phyloP scores from a whole-genome alignment of 2,888 invertebrate genomes.

The Watsonalla binaria region DNA sequence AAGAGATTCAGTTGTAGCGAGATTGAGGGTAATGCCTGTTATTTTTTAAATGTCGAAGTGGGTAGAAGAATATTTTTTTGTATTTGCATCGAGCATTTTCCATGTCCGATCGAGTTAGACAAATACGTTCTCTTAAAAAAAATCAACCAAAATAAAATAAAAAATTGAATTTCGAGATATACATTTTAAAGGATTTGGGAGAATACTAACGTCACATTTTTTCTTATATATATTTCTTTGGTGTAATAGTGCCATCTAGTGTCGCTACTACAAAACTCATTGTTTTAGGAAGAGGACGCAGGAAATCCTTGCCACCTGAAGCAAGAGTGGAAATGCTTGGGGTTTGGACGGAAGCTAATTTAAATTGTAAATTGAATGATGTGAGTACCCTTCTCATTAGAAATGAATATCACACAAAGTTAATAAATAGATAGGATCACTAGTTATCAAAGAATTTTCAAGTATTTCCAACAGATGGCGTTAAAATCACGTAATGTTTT shows the following conservation, averaged over 20 bases:
- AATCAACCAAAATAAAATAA: no score
- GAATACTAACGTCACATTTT: no score
- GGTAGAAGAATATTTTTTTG: no score
- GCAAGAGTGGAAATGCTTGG: constrained; percentile 69
- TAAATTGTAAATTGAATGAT: constrained; percentile 73
- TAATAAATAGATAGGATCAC: not conserved
- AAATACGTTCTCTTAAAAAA: no score
- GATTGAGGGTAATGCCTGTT: constrained; percentile 47
- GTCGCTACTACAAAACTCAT: not conserved
- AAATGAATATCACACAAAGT: not conserved
- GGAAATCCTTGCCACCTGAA: constrained; percentile 47
- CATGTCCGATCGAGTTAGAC: no score
- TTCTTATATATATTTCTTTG: not conserved
- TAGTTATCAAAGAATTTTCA: not conserved
- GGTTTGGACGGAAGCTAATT: constrained; percentile 70
- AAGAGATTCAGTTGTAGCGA: constrained; percentile 64
- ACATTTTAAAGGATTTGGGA: no score
- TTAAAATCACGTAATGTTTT: constrained; percentile 42
- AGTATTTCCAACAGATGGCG: constrained; percentile 39
- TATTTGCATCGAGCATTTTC: no score
- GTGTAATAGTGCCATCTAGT: constrained; percentile 25
- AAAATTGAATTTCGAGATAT: no score
- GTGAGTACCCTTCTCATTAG: constrained; percentile 33
- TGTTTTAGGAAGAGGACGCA: constrained; percentile 41
- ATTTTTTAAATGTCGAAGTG: not conserved